Conservation (phyloP, 2,888 invertebrate genomes). For the Caenorhabditis drosophilae region DNA sequence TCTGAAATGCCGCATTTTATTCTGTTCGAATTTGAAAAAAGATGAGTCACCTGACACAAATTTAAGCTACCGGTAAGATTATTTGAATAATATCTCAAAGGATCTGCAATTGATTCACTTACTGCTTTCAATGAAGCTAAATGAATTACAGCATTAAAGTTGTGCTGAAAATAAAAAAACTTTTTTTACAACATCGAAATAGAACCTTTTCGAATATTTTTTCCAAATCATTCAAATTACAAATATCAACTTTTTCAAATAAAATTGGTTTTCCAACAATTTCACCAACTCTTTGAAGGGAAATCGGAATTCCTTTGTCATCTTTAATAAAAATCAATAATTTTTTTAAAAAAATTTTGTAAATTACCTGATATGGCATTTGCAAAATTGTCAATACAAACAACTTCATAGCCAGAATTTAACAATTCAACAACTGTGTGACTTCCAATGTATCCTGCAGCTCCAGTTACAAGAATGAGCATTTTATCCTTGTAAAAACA, state of each 20-base stretch:
- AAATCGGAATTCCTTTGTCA: constrained; percentile 59
- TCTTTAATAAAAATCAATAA: constrained; percentile 18
- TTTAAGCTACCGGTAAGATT: constrained; percentile 91
- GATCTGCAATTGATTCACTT: constrained; percentile 90
- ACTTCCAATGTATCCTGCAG: constrained; percentile 96
- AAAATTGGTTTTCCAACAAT: constrained; percentile 77
- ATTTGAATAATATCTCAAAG: constrained; percentile 90
- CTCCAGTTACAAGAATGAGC: constrained; percentile 87
- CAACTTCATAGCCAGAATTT: constrained; percentile 83
- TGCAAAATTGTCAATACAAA: constrained; percentile 89
- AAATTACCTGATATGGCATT: constrained; percentile 80
- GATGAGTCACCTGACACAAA: constrained; percentile 81
- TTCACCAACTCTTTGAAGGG: constrained; percentile 80
- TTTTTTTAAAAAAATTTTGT: neutral
- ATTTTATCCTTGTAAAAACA: no score
- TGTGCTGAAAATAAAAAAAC: constrained; percentile 77
- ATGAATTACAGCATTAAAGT: constrained; percentile 91
- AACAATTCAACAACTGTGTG: constrained; percentile 89
- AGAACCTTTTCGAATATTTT: constrained; percentile 70
- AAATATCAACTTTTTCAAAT: constrained; percentile 57
- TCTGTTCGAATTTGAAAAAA: neutral
- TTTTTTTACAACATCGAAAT: neutral
- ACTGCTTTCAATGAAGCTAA: constrained; percentile 96
- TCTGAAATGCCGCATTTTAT: constrained; percentile 75
- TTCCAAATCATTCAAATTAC: constrained; percentile 49